A percentile compares a stretch with the other conserved stretches of the same genome.
Evolutionary conservation across 1,140 invertebrate species (phyloP).

Genomic region (Limonius californicus): DNA sequence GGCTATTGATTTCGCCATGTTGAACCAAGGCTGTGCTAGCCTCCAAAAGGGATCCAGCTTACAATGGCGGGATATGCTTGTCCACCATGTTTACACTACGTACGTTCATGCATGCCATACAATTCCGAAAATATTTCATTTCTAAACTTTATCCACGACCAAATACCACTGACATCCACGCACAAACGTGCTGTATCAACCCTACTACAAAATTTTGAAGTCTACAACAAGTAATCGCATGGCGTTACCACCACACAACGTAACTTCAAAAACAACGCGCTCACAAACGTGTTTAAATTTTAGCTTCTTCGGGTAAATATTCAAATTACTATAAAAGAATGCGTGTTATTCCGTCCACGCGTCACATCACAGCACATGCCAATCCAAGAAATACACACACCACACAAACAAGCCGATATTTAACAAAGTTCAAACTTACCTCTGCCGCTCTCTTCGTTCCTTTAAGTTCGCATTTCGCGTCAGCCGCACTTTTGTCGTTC

Average conservation of each 20-base stretch:
- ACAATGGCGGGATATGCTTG: constrained; percentile 43
- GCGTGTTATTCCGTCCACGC: neutral
- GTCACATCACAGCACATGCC: too few species aligned
- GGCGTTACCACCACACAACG: neutral
- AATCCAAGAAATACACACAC: too few species aligned
- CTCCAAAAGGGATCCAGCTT: constrained; percentile 31
- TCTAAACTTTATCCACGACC: too few species aligned
- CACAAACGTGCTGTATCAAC: too few species aligned
- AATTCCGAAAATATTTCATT: neutral
- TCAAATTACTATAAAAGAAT: too few species aligned
- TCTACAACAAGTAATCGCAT: too few species aligned
- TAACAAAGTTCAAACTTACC: constrained; percentile 58
- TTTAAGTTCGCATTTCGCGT: constrained; percentile 77
- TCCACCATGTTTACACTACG: constrained; percentile 29
- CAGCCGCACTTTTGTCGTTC: constrained; percentile 65
- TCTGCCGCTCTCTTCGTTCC: constrained; percentile 83
- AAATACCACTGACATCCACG: too few species aligned
- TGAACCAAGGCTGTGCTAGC: constrained; percentile 41
- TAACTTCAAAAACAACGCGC: too few species aligned
- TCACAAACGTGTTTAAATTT: neutral
- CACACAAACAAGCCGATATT: neutral
- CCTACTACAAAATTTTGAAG: too few species aligned
- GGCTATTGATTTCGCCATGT: constrained; percentile 47
- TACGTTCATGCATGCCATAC: neutral
- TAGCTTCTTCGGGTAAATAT: too few species aligned